These are phyloP conservation scores for Odontomyia ornata DNA, from an alignment of 2,888 invertebrate genomes.

Conservation along the genomic window DNA sequence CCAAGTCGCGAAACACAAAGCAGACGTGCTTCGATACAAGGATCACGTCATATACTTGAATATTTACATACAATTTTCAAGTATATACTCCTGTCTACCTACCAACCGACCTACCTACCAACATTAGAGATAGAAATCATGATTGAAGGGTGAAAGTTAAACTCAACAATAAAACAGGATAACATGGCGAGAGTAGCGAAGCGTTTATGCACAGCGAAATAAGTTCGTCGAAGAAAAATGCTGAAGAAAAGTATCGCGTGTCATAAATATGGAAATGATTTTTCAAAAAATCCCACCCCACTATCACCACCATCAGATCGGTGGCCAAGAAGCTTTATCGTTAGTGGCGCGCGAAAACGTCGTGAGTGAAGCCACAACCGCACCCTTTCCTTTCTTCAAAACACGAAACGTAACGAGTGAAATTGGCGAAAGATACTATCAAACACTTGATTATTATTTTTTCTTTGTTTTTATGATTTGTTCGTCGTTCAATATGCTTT, in stretches of 20 bases:
- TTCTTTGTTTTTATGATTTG: background rate
- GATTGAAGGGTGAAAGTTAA: constrained; percentile 24
- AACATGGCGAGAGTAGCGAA: too few relatives aligned
- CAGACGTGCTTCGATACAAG: too few relatives aligned
- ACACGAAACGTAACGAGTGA: background rate
- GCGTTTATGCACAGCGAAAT: too few relatives aligned
- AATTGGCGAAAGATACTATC: background rate
- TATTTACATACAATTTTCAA: background rate
- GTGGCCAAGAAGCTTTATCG: too few relatives aligned
- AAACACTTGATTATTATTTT: constrained; percentile 15
- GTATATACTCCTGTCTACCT: background rate
- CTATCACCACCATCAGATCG: background rate
- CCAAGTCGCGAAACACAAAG: too few relatives aligned
- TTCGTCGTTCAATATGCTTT: too few relatives aligned
- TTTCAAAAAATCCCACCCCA: constrained; percentile 30
- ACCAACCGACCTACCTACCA: background rate
- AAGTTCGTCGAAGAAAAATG: background rate
- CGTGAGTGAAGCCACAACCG: constrained; percentile 2
- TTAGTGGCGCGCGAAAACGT: background rate
- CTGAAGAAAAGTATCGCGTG: constrained; percentile 50
- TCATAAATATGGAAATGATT: constrained; percentile 54
- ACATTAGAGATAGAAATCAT: constrained; percentile 2
- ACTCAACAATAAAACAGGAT: background rate
- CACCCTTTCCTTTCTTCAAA: constrained; percentile 20
- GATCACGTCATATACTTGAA: background rate